Conservation (phyloP, 1,140 invertebrate genomes). For the Helicoverpa armigera region DNA sequence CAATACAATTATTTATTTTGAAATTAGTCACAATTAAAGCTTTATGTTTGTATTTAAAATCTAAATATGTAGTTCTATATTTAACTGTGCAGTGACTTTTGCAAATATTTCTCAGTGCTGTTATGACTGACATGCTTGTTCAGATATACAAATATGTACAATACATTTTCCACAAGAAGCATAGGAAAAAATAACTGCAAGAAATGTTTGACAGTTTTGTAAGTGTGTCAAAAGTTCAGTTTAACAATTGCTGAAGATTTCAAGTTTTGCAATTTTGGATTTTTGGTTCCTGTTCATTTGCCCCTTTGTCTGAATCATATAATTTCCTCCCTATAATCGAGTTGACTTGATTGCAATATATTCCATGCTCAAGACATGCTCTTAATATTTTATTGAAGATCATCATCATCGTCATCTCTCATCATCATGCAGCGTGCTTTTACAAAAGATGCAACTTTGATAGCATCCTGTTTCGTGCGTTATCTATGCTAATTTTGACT, state of each 20-base stretch:
- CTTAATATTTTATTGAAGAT: background rate
- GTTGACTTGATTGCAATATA: background rate
- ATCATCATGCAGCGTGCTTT: conserved; percentile 22
- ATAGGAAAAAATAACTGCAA: conserved; percentile 2
- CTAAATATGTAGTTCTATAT: background rate
- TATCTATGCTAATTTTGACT: background rate
- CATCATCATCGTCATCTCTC: background rate
- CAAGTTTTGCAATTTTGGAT: background rate
- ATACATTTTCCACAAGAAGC: background rate
- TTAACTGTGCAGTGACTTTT: background rate
- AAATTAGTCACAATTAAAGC: conserved; percentile 4
- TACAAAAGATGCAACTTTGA: background rate
- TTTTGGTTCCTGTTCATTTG: background rate
- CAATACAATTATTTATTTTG: background rate
- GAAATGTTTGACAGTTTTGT: background rate
- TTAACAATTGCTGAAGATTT: background rate
- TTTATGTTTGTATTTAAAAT: background rate
- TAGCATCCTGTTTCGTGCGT: background rate
- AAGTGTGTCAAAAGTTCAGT: background rate
- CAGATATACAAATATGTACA: background rate
- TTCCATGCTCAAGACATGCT: background rate
- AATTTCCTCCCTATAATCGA: no score
- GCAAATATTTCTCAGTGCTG: background rate
- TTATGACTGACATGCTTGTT: background rate
- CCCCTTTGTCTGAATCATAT: no score